These are phyloP conservation scores for Dorcus parallelipipedus DNA, from an alignment of 2,888 invertebrate genomes.

Conservation along the genomic window DNA sequence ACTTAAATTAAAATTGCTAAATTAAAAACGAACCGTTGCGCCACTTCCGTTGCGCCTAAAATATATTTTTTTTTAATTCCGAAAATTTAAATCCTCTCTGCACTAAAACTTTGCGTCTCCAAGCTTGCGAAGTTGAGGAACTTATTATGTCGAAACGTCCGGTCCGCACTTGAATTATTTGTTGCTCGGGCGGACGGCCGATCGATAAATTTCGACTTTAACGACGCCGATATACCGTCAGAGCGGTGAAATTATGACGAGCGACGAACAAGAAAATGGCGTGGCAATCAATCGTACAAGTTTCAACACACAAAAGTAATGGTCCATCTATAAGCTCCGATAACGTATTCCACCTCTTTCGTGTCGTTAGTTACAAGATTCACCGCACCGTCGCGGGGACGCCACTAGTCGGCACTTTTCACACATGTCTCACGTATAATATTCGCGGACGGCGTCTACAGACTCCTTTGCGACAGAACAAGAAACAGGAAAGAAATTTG, in stretches of 20 bases:
- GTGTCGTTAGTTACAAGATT: conserved; percentile 26
- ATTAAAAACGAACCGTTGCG: conserved; percentile 27
- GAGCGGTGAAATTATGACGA: conserved; percentile 16
- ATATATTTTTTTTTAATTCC: too few relatives aligned
- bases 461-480: too few relatives aligned
- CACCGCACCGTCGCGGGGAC: conserved; percentile 26
- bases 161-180: background rate
- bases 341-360: conserved; percentile 33
- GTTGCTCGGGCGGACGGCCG: background rate
- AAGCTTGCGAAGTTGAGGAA: too few relatives aligned
- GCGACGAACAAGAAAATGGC: conserved; percentile 23
- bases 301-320: conserved; percentile 30
- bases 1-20: conserved; percentile 35
- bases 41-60: background rate
- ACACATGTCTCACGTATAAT: background rate
- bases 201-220: background rate
- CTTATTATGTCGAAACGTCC: background rate
- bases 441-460: too few relatives aligned
- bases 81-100: too few relatives aligned
- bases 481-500: too few relatives aligned
- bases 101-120: too few relatives aligned
- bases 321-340: conserved; percentile 19
- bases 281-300: conserved; percentile 26
- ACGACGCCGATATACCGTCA: conserved; percentile 9
- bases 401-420: conserved; percentile 24